A percentile compares a stretch with the other conserved stretches of the same genome.
Conservation (phyloP, 1,140 invertebrate species). For the Venturia canescens region DNA sequence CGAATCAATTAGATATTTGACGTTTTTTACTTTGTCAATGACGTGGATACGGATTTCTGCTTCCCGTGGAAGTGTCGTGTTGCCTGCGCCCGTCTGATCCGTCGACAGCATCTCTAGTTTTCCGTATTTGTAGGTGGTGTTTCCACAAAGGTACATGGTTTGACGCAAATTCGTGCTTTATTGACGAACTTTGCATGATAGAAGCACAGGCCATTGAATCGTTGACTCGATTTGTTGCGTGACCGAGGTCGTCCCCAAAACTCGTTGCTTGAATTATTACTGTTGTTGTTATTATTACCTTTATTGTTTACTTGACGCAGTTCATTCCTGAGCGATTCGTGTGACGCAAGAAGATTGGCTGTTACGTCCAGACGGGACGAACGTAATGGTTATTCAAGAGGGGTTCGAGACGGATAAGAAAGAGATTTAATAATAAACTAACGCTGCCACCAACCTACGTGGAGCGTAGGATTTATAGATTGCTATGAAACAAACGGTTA, state of each 20-base stretch:
- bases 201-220: not conserved
- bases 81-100: constrained; percentile 27
- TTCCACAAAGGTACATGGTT: not conserved
- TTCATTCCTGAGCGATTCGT: not conserved
- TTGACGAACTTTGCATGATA: not conserved
- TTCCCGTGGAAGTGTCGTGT: not conserved
- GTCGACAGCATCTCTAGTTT: constrained; percentile 14
- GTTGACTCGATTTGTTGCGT: not conserved
- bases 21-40: constrained; percentile 30
- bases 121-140: not conserved
- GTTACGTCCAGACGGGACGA: no score
- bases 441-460: no score
- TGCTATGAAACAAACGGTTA: no score
- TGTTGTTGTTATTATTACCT: not conserved
- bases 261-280: not conserved
- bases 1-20: constrained; percentile 45
- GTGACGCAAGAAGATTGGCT: not conserved
- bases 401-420: no score
- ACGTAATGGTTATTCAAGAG: no score
- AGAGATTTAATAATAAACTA: no score
- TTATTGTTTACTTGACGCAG: not conserved
- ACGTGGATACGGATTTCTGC: constrained; percentile 42
- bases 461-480: no score
- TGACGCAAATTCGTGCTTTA: not conserved
- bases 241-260: not conserved